Evolutionary conservation across 30 jellyfish, hydroid and myxozoan species (phyloP), one percentile per base, ranked within the genome.

Genomic region (Pseudorhiza aurosa): DNA sequence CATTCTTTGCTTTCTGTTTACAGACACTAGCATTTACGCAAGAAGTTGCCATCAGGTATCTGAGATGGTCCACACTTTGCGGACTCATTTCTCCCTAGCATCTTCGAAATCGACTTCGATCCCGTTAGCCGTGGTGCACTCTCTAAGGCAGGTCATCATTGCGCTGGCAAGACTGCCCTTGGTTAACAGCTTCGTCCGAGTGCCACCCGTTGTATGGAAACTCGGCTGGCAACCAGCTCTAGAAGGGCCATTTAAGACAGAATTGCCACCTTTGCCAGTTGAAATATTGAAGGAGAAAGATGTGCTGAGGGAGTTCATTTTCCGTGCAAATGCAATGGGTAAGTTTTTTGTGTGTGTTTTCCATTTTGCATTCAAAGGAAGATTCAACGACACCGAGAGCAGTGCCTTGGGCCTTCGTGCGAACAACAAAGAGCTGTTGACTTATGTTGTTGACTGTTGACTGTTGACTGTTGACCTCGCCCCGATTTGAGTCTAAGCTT

Each of bases 131-230:
- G 78, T 79, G 29, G 79, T 80, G 35, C 58, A 49, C 4, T 72
- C 91, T 2, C 75, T 84, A 33, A 55, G 95, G 62, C 77, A 57
- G 35, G 88, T 80, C 33, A 85, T 91, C 31, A 77, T 87, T 47
- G 98, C 96, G 5, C 58, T 91, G 44, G 98, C 98, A 21, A 69
- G 98, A 45, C 39, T 84, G 24, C 98, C 96, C 9, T 58, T 85
- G 73, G 95, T 91, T 21, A 91, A 91, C 45, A 77, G 96, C 58
- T 91, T 85, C 55, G 96, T 89, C 4, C 47, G 98, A 29, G 82
- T 91, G 4, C 98, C 98, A 11, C 98, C 98, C n/a, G 45, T 91
- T 8, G 98, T 91, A 19, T 91, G 98, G 98, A 91, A 85, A 56
- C 33, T 91, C 1, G 98, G 95, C 24, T 91, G 98, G 98, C 81